Evolutionary conservation across 2,888 invertebrate species (phyloP).

Genomic region (Pseudococcus viburni): DNA sequence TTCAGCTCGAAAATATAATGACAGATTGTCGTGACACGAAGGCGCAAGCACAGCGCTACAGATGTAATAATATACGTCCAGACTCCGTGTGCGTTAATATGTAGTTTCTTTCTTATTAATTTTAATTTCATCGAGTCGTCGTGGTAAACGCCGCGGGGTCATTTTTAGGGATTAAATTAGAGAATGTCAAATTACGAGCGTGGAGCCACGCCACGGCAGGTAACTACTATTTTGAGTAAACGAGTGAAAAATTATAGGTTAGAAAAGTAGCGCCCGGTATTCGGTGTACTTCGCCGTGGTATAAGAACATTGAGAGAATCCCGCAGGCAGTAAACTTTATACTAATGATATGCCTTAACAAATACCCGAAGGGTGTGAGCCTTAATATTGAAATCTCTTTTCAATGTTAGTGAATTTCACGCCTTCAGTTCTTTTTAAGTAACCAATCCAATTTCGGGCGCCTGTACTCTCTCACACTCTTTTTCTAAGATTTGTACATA

Average conservation of each 20-base stretch:
- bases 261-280: constrained; percentile 23
- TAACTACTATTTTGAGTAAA: constrained; percentile 61
- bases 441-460: background rate
- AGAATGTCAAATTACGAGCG: constrained; percentile 55
- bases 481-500: no score
- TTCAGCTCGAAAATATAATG: constrained; percentile 52
- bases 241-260: constrained; percentile 64
- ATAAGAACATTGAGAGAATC: background rate
- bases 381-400: constrained; percentile 43
- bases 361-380: constrained; percentile 31
- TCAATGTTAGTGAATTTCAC: background rate
- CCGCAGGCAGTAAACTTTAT: constrained; percentile 7
- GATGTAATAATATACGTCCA: constrained; percentile 50
- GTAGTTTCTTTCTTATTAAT: constrained; percentile 61
- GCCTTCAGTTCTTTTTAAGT: background rate
- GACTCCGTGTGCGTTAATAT: constrained; percentile 46
- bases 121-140: constrained; percentile 58
- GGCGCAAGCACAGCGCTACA: background rate
- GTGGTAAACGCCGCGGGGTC: constrained; percentile 40
- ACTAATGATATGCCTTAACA: constrained; percentile 54
- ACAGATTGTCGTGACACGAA: constrained; percentile 59
- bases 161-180: constrained; percentile 54
- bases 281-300: background rate
- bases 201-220: constrained; percentile 41
- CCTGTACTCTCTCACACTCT: background rate